phyloP scores from a whole-genome alignment of 2,113 vertebrate genomes.

The Notechis scutatus region DNA sequence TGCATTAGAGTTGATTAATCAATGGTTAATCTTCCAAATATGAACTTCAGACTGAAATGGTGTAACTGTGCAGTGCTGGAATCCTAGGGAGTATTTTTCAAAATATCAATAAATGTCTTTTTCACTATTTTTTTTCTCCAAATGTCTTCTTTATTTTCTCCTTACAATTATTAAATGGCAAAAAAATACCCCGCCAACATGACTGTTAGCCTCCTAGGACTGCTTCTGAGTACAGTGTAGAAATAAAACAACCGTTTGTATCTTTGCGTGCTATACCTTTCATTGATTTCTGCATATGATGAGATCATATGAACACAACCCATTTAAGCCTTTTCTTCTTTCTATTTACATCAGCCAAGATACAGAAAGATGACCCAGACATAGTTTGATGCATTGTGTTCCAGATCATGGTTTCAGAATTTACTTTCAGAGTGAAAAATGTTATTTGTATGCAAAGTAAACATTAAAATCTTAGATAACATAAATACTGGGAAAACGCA shows the following conservation, averaged over 20 bases:
- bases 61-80: slow-evolving; percentile 62
- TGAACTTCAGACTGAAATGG: slow-evolving; percentile 37
- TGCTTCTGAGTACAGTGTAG: neutral
- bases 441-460: neutral
- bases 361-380: neutral
- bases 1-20: slow-evolving; percentile 52
- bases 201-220: neutral
- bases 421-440: neutral
- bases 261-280: slow-evolving; percentile 27
- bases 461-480: neutral
- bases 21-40: slow-evolving; percentile 57
- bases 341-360: slow-evolving; percentile 11
- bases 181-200: neutral
- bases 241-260: neutral
- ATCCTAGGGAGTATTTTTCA: slow-evolving; percentile 47
- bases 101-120: slow-evolving; percentile 41
- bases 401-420: neutral
- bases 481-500: neutral
- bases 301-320: slow-evolving; percentile 41
- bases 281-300: slow-evolving; percentile 13
- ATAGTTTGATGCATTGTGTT: neutral
- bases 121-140: slow-evolving; percentile 38
- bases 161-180: slow-evolving; percentile 33
- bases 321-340: slow-evolving; percentile 12
- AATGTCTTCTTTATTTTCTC: slow-evolving; percentile 41